phyloP scores from a whole-genome alignment of 2,888 invertebrate genomes.

The Agapetus fuscipes region DNA sequence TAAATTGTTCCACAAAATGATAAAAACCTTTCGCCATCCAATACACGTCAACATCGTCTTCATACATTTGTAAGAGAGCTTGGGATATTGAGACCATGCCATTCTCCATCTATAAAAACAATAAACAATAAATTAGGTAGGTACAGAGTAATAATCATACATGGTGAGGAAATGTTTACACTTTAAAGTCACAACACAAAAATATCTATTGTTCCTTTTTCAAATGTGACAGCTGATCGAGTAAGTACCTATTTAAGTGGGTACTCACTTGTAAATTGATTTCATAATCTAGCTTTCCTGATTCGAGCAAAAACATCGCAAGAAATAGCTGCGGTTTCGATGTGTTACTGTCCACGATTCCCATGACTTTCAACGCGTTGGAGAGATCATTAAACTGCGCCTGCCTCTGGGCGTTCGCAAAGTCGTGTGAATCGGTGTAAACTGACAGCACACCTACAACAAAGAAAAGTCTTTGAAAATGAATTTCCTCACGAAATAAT shows the following conservation, averaged over 20 bases:
- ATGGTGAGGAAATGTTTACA: slow-evolving; percentile 19
- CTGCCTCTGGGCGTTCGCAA: slow-evolving; percentile 62
- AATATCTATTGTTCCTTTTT: background rate
- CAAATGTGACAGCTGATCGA: background rate
- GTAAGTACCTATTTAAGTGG: no score
- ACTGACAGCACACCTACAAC: slow-evolving; percentile 64
- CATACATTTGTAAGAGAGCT: slow-evolving; percentile 59
- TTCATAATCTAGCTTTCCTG: slow-evolving; percentile 50
- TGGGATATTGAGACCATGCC: slow-evolving; percentile 57
- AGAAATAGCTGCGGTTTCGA: slow-evolving; percentile 59
- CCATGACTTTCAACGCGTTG: slow-evolving; percentile 59
- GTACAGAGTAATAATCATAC: slow-evolving; percentile 7
- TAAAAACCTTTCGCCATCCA: slow-evolving; percentile 75
- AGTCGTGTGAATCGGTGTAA: slow-evolving; percentile 64
- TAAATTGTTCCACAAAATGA: slow-evolving; percentile 55
- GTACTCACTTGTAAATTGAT: slow-evolving; percentile 35
- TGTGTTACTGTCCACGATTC: slow-evolving; percentile 52
- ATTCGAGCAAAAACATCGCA: slow-evolving; percentile 74
- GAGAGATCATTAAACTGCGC: slow-evolving; percentile 67
- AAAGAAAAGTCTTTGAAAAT: slow-evolving; percentile 2
- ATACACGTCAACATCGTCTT: slow-evolving; percentile 68
- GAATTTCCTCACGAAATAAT: background rate
- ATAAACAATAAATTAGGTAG: slow-evolving; percentile 11
- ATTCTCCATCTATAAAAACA: slow-evolving; percentile 34
- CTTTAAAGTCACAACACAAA: background rate